phyloP scores from a whole-genome alignment of 2,113 vertebrate genomes.

The Atrichornis clamosus region DNA sequence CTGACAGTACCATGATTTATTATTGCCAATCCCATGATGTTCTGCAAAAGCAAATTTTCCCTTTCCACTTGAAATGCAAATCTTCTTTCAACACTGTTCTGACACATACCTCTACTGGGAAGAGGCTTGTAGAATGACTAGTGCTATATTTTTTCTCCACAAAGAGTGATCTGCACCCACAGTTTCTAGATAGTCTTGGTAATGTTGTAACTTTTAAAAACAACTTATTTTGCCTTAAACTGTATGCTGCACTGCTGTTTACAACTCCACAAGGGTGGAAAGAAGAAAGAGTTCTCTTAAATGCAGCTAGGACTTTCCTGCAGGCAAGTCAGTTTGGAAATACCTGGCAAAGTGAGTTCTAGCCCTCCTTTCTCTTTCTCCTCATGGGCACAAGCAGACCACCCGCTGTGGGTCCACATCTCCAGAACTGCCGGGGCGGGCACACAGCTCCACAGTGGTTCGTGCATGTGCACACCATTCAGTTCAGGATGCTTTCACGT shows the following conservation, averaged over 20 bases:
- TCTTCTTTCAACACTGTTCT: neutral
- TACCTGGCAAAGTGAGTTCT: neutral
- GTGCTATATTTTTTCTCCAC: neutral
- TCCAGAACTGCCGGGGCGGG: neutral
- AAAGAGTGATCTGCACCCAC: neutral
- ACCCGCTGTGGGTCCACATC: neutral
- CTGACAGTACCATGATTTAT: neutral
- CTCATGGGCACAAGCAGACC: neutral
- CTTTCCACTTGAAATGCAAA: neutral
- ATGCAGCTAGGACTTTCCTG: neutral
- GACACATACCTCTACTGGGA: neutral
- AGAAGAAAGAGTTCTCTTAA: neutral
- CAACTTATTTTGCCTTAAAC: neutral
- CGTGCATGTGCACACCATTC: fast-evolving
- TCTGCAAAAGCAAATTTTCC: constrained; percentile 9
- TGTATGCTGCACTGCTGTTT: neutral
- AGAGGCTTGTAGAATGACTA: neutral
- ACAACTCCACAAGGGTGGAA: fast-evolving
- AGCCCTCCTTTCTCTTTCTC: neutral
- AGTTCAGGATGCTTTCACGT: neutral
- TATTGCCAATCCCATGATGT: neutral
- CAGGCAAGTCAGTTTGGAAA: neutral
- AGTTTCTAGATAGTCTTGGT: neutral
- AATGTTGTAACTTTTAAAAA: neutral
- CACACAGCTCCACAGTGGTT: fast-evolving